Conservation (phyloP, 2,797 vertebrate genomes). For the Hafferia zeledoni region DNA sequence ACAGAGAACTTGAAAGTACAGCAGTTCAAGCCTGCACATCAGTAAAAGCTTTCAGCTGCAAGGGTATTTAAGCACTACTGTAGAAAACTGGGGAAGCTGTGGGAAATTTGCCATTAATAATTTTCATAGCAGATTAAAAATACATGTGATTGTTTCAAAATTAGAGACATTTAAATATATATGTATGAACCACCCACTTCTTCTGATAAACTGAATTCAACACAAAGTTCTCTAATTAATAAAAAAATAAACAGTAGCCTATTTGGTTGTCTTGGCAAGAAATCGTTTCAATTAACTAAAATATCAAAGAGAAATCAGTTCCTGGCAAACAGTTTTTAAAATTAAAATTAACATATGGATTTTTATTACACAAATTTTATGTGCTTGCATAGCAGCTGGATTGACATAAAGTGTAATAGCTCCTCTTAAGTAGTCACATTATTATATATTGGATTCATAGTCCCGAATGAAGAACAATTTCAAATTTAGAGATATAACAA, state of each 20-base stretch:
- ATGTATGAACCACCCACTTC: neutral
- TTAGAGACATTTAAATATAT: neutral
- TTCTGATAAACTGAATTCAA: neutral
- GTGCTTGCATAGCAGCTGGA: conserved; percentile 13
- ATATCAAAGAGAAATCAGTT: neutral
- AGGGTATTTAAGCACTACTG: neutral
- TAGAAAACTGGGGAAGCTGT: neutral
- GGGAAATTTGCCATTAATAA: neutral
- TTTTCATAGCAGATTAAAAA: conserved; percentile 16
- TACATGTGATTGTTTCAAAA: neutral
- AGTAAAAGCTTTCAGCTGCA: neutral
- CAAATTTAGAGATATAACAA: neutral
- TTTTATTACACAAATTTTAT: conserved; percentile 20
- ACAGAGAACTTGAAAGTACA: neutral
- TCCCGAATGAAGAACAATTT: neutral
- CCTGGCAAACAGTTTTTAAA: neutral
- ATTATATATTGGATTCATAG: neutral
- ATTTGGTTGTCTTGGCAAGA: neutral
- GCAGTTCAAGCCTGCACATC: neutral
- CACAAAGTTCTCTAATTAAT: neutral
- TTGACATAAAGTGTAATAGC: neutral
- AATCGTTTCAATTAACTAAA: neutral
- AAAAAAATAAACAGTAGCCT: neutral
- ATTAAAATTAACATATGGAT: neutral
- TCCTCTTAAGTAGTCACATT: neutral